Conservation (phyloP, 2,113 vertebrate genomes). For the Atlantisia rogersi region DNA sequence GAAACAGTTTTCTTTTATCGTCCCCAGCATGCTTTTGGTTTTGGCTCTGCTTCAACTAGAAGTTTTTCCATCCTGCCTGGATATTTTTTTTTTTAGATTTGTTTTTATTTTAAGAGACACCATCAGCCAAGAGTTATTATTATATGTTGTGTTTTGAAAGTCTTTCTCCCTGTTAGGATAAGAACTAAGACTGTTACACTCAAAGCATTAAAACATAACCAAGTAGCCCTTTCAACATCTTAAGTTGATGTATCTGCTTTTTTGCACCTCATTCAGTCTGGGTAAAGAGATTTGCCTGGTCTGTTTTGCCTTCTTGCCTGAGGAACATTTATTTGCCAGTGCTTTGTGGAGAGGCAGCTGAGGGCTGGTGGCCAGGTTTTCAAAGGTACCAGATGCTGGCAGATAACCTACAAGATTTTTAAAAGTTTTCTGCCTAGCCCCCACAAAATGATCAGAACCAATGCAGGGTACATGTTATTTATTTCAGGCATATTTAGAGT, state of each 20-base stretch:
- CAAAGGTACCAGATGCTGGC: not conserved
- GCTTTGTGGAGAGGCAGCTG: conserved; percentile 9
- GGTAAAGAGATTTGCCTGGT: not conserved
- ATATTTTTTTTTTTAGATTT: not conserved
- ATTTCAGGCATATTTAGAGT: not conserved
- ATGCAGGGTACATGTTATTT: not conserved
- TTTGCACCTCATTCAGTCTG: conserved; percentile 19
- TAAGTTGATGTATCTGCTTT: conserved; percentile 6
- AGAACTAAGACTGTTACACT: not conserved
- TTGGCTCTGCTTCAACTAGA: conserved; percentile 34
- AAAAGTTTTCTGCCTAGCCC: not conserved
- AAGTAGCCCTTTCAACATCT: not conserved
- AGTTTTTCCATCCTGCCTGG: conserved; percentile 42
- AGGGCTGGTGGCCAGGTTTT: not conserved
- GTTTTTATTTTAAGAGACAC: conserved; percentile 8
- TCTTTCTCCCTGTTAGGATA: not conserved
- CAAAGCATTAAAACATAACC: conserved; percentile 1
- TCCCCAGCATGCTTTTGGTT: conserved; percentile 41
- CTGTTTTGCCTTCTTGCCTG: conserved; percentile 13
- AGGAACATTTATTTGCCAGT: not conserved
- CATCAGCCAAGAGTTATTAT: conserved; percentile 31
- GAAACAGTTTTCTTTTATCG: conserved; percentile 41
- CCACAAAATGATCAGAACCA: not conserved
- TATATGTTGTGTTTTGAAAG: not conserved
- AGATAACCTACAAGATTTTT: not conserved